Base-by-base conservation (phyloP, 2,113 vertebrate genomes). In the Forbesichthys agassizii region DNA sequence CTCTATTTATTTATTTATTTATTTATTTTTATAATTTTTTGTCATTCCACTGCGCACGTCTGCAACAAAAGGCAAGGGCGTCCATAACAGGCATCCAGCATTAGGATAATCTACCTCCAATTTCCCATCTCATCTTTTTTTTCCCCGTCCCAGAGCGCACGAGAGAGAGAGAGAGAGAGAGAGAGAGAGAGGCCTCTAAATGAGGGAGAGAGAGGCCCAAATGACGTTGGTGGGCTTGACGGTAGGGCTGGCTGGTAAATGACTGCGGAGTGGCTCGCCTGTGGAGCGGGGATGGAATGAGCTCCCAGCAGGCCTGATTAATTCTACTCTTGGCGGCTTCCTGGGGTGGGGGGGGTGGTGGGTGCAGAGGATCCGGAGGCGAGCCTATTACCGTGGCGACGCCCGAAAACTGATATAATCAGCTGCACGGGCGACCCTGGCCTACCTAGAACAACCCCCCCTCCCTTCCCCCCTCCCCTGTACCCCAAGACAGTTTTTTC, bases 271-370 rank as follows among this genome's bases (percentile, higher is more conserved):
- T 94, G 91, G 93, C 93, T 96, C 90, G 94, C 96, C 96, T 94
- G 95, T 93, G 77, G 96, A 96, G 95, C 81, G 79, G 68, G 81
- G 86, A 95, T 92, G 94, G 93, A 94, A 95, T 94, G 95, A 94
- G 95, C 95, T 98, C 96, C 96, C 96, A 96, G 96, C 94, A 97
- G 96, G 95, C 94, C 96, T 99, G 97, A 99, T 99, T 98, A 98
- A 99, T 99, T 98, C 96, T 94, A 96, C 96, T 95, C 95, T 95
- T 92, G 93, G 93, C 92, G 94, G 94, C 95, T 95, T 95, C 94
- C 93, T 89, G 93, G 94, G 94, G 95, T 95, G 93, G 93, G 95
- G 92, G 92, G 92, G 94, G 16, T 16, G 16, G 16, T 16, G 16
- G 95, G 95, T 95, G 97, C 96, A 97, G 95, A 94, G 93, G 94